Conservation (phyloP, 2,888 invertebrate species). For the Exephanes ischioxanthus region DNA sequence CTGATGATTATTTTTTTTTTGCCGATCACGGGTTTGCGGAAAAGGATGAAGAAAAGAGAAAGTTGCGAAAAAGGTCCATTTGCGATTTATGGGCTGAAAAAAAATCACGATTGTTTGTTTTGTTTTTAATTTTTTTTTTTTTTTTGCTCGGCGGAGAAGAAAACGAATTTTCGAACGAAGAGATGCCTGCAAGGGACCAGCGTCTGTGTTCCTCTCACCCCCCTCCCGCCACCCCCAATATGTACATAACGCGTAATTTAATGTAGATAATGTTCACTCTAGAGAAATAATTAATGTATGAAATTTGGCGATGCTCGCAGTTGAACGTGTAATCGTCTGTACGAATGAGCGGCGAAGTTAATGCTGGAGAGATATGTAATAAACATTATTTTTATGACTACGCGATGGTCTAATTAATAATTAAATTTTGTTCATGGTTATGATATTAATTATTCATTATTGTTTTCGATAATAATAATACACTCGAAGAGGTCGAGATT, state of each 20-base stretch:
- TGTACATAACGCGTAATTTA: conserved; percentile 57
- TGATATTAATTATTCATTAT: no score
- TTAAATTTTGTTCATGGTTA: no score
- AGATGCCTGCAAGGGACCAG: neutral
- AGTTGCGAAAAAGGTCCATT: neutral
- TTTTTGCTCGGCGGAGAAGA: neutral
- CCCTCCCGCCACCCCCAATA: neutral
- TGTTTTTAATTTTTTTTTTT: neutral
- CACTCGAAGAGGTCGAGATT: no score
- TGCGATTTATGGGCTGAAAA: neutral
- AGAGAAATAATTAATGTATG: conserved; percentile 14
- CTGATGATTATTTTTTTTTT: conserved; percentile 39
- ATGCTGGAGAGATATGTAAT: conserved; percentile 27
- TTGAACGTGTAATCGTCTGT: neutral
- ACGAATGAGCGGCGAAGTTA: neutral
- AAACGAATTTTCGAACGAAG: neutral
- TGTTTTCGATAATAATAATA: no score
- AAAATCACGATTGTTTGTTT: neutral
- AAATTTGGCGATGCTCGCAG: neutral
- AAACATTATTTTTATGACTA: conserved; percentile 56
- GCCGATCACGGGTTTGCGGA: neutral
- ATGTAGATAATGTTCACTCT: conserved; percentile 42
- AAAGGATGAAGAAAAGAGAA: neutral
- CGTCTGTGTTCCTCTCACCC: neutral
- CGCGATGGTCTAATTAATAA: no score